These are phyloP conservation scores for Acholoe squamosa DNA, from an alignment of 2,888 invertebrate species.

Conservation along the genomic window DNA sequence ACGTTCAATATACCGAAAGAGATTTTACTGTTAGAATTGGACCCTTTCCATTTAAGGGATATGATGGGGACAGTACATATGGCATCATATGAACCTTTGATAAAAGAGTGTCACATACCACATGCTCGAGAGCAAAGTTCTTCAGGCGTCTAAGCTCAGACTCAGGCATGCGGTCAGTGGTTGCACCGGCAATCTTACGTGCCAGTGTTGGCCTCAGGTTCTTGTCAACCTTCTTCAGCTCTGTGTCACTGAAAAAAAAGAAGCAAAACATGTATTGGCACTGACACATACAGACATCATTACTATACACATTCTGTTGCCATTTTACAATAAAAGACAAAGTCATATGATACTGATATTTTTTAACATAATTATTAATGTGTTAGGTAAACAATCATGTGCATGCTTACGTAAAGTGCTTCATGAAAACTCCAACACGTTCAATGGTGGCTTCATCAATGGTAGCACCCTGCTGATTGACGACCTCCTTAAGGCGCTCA, in stretches of 20 bases:
- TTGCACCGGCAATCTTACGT: constrained; percentile 22
- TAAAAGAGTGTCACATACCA: constrained; percentile 8
- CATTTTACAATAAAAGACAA: too few relatives aligned
- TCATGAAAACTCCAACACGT: constrained; percentile 37
- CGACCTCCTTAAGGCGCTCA: too few relatives aligned
- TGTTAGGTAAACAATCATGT: neutral
- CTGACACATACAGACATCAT: too few relatives aligned
- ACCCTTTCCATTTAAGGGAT: too few relatives aligned
- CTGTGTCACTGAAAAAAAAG: constrained; percentile 22
- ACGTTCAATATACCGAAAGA: too few relatives aligned
- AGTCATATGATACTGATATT: too few relatives aligned
- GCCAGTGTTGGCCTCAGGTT: neutral
- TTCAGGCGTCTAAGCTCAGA: constrained; percentile 29
- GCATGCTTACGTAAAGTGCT: constrained; percentile 38
- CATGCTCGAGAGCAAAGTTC: constrained; percentile 50
- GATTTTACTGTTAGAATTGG: too few relatives aligned
- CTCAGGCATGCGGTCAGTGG: neutral
- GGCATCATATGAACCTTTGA: neutral
- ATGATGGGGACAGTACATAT: too few relatives aligned
- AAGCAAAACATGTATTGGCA: too few relatives aligned
- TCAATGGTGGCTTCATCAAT: neutral
- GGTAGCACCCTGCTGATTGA: too few relatives aligned
- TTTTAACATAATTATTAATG: too few relatives aligned
- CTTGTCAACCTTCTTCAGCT: neutral
- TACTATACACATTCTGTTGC: too few relatives aligned